Base-by-base conservation (phyloP, 2,888 invertebrate genomes). In the Sesamia inferens region DNA sequence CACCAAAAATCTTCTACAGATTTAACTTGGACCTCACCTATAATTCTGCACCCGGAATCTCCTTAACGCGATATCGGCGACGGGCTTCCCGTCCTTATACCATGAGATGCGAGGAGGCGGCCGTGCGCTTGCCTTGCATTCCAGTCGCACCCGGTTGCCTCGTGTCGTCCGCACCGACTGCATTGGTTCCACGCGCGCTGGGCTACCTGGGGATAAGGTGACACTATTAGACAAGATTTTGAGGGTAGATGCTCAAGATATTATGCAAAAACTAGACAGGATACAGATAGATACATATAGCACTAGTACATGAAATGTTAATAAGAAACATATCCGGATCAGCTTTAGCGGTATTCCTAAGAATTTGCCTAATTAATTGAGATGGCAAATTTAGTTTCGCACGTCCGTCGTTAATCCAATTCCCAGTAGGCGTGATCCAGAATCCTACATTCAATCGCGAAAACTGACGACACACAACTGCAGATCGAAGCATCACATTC, bases 61-160 rank as follows among this genome's bases (percentile, higher is more conserved):
- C 85, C 95, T 94, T 80, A 96, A 96, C 76, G 97, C 97, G 89
- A 97, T 97, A 87, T 97, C 96, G 73, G 97, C 96, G 85, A 97
- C 97, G 87, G 97, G 97, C 89, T 96, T 95, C 85, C 97, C 97
- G 96, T 98, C 97, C 94, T 97, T 97, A 95, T 97, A 97, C 99
- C 99, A 99, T 87, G 97, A 97, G 87, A 99, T 97, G 85, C 97
- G 97, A 47, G 99, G 99, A 81, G 98, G 97, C 61, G 99, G 99
- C 85, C 97, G 97, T 54, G 98, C 98, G 92, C 97, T 97, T 85
- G 98, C 97, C 85, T 97, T 97, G 93, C 98, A 98, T 88, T 97
- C 97, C 89, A 99, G 97, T 90, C 97, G 96, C 92, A 98, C 96
- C 86, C 96, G 94, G 89, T 94, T 93, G 64, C 97, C 97, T 74